phyloP scores from a whole-genome alignment of 2,888 invertebrate species.

The Caenorhabditis sp. region DNA sequence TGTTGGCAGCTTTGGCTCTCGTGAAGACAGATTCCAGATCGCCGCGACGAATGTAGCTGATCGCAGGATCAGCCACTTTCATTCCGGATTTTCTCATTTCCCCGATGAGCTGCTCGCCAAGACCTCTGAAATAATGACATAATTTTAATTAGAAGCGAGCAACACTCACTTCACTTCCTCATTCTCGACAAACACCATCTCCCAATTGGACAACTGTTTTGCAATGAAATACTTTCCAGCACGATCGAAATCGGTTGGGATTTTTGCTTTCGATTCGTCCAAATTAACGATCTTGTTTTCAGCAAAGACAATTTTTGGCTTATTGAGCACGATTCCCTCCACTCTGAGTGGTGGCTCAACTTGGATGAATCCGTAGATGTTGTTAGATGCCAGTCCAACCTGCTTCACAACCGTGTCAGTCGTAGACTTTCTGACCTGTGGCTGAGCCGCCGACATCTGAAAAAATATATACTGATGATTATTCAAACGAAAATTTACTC shows the following conservation, averaged over 20 bases:
- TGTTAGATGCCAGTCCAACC: constrained; percentile 48
- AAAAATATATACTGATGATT: too few species aligned
- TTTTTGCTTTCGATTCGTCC: constrained; percentile 19
- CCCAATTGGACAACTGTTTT: constrained; percentile 39
- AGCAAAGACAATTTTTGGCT: constrained; percentile 35
- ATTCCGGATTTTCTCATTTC: constrained; percentile 43
- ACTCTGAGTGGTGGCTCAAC: constrained; percentile 30
- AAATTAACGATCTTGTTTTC: constrained; percentile 11
- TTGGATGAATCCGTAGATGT: constrained; percentile 43
- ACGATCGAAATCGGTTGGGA: constrained; percentile 41
- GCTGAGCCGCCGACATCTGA: constrained; percentile 47
- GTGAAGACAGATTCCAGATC: constrained; percentile 38
- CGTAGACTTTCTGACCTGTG: constrained; percentile 24
- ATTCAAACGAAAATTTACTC: background rate
- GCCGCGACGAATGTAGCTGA: constrained; percentile 8
- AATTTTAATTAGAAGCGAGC: background rate
- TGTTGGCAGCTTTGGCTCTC: constrained; percentile 30
- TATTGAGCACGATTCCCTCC: constrained; percentile 42
- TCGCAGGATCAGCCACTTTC: constrained; percentile 1
- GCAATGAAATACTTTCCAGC: constrained; percentile 46
- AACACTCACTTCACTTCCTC: constrained; percentile 40
- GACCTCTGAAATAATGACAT: constrained; percentile 24
- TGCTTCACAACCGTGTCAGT: constrained; percentile 34
- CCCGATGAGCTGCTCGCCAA: constrained; percentile 12
- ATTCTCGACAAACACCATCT: constrained; percentile 30